Conservation (phyloP, 2,113 vertebrate species). For the Lonchura striata region DNA sequence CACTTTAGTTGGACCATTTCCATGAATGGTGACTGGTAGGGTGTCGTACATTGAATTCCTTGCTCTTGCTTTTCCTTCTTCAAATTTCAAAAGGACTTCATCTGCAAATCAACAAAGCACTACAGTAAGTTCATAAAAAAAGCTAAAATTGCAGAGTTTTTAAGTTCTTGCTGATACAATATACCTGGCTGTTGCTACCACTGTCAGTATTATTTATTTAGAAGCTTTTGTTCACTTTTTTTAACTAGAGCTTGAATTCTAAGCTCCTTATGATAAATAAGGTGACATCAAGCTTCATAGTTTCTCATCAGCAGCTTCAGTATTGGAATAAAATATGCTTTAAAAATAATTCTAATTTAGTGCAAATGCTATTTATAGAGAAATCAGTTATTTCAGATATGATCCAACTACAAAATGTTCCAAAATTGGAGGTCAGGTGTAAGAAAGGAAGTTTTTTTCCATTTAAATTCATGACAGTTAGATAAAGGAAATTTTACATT, state of each 20-base stretch:
- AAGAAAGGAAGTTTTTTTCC: background rate
- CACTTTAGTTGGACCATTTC: conserved; percentile 95
- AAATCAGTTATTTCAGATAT: background rate
- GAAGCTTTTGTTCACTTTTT: background rate
- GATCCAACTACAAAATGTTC: background rate
- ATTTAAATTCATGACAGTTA: background rate
- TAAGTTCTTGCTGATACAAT: background rate
- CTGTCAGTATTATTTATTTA: background rate
- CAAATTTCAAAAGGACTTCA: conserved; percentile 94
- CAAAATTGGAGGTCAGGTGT: background rate
- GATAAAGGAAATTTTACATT: background rate
- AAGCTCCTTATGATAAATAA: background rate
- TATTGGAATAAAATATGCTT: background rate
- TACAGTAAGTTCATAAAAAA: background rate
- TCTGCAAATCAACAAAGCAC: conserved; percentile 74
- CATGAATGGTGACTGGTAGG: conserved; percentile 86
- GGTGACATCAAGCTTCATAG: background rate
- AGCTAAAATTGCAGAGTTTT: background rate
- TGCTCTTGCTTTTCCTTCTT: conserved; percentile 85
- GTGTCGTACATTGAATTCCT: conserved; percentile 91
- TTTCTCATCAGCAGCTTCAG: background rate
- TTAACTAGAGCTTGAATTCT: background rate
- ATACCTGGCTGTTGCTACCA: background rate
- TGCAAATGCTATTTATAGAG: background rate
- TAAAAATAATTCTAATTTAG: background rate